Evolutionary conservation across 2,113 vertebrate genomes (phyloP), one percentile per base, ranked within the genome.

Genomic region (Plotosus lineatus): DNA sequence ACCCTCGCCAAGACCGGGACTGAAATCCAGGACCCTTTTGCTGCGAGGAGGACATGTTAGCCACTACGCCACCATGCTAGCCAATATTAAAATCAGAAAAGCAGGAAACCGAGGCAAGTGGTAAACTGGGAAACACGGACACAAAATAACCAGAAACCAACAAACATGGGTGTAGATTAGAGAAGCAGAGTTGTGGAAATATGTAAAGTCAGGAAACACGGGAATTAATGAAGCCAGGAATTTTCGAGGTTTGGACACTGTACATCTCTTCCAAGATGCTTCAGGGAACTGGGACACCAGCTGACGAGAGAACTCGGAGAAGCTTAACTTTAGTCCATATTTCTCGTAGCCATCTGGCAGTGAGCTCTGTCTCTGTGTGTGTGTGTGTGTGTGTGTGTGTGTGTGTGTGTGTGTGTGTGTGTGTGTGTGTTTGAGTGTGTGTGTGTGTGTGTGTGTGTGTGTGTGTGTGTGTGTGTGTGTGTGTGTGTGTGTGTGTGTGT

Each of bases 301-400:
- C 15, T 63, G 60, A 36, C 9, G 1, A 2, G 14, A 36, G 55
- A 58, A 58, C 55, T 58, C 10, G 5, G n/a, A 53, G 8, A 50
- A 15, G 17, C 48, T 17, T 10, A 65, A 38, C 21, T 40, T 23
- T 36, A 8, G 8, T 73, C 26, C 36, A 48, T 31, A 14, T 9
- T 55, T 23, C 33, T 53, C 33, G 9, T 11, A n/a, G 72, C 46
- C 72, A 74, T 55, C 72, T 74, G 72, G 72, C 31, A 23, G 19
- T 4, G 21, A 55, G 72, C 11, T 28, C 6, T 11, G 58, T 36
- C 26, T 61, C 26, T 61, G 61, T 65, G 61, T 63, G 55, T 56
- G 55, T 56, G 55, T 26, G 53, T 26, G 53, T 56, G 53, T 56
- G 53, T 56, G 55, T 26, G n/a, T 46, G 44, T 46, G 44, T 46